Evolutionary conservation across 2,113 vertebrate genomes (phyloP).

Genomic region (Crotalus tigris): DNA sequence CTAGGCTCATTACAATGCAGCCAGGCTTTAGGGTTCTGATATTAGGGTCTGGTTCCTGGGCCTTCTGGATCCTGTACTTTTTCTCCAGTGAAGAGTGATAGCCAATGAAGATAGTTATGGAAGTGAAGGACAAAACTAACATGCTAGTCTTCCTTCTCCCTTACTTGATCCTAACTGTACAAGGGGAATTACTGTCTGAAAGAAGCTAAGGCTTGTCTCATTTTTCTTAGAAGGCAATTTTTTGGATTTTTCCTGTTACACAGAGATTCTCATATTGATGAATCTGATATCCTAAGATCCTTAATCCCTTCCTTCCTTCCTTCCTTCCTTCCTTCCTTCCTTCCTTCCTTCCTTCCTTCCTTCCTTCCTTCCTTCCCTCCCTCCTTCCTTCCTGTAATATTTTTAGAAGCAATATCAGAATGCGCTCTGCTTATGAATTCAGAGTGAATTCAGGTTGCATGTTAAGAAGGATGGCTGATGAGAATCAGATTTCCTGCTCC

Average conservation of each 20-base stretch:
- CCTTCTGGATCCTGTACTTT: too few species aligned
- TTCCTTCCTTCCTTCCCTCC: too few species aligned
- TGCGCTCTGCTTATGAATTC: too few species aligned
- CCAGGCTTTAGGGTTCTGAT: background rate
- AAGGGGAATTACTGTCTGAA: background rate
- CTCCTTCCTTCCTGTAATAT: too few species aligned
- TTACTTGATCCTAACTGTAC: background rate
- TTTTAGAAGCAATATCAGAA: too few species aligned
- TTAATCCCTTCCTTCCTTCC: too few species aligned
- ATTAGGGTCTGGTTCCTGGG: background rate
- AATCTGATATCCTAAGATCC: background rate
- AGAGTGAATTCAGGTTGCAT: too few species aligned
- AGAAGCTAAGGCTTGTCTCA: background rate
- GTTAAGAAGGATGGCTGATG: too few species aligned
- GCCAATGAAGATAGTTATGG: background rate
- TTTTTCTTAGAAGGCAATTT: background rate
- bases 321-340: too few species aligned
- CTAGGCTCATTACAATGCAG: background rate
- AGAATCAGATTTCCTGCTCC: too few species aligned
- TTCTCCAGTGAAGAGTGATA: too few species aligned
- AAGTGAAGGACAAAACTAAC: background rate
- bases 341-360: too few species aligned
- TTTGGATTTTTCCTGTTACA: background rate
- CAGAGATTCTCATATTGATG: background rate
- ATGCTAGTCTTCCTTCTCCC: background rate